Base-by-base conservation (phyloP, 2,888 invertebrate species). In the Tenthredo distinguenda region DNA sequence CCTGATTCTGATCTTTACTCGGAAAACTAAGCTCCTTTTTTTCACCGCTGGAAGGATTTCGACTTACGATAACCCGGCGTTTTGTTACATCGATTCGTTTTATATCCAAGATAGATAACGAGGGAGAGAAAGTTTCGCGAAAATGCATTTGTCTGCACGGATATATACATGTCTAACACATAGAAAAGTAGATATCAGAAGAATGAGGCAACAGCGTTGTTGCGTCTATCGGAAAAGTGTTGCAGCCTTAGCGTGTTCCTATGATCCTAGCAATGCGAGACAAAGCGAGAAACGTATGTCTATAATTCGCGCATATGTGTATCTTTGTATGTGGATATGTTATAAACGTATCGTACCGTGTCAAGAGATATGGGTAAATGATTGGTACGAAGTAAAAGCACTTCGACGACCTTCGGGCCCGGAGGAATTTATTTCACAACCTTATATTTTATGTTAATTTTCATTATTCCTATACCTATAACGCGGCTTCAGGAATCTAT, bases 341-440 rank as follows among this genome's bases (percentile, higher is more conserved):
- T 74, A 21, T 74, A 40, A 9, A 43, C 72, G 43, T 74, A 21
- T 74, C 40, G 68, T 34, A 26, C 50, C 21, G 77, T 77, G 77
- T 55, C n/a, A 34, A 77, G 77, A 77, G 47, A 77, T 55, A 34
- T 40, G 26, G 62, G 47, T 37, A 81, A 21, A 81, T 77, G 77
- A 77, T 81, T 40, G 62, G 81, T 40, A 40, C 58, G 40, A 62
- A 81, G 81, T 81, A 81, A 81, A 81, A 81, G 81, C 81, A 58
- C 81, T 40, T 62, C 12, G 40, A 62, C 62, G 81, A 81, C 81
- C 81, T 81, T 81, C 81, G 81, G 62, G 40, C 21, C 4, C 55
- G 12, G 21, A 62, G 81, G 81, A 81, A 81, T 81, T 81, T 81
- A 62, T 81, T 81, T 81, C 81, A 34, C 81, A 81, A 81, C 26